Evolutionary conservation across 1,140 invertebrate species (phyloP).

Genomic region (Bombus ignitus): DNA sequence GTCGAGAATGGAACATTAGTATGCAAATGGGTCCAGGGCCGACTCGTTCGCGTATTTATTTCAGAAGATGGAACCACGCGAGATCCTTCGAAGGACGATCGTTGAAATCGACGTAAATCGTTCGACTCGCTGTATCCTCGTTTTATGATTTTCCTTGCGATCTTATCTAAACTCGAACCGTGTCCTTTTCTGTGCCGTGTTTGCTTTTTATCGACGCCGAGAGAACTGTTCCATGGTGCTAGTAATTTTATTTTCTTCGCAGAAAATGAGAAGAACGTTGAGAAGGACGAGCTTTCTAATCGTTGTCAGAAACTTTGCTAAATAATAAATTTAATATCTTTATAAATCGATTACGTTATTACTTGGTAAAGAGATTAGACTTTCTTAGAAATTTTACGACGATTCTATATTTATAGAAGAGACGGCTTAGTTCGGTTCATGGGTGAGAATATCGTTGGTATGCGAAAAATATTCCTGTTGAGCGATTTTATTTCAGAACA

Average conservation of each 20-base stretch:
- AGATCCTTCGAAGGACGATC: constrained; percentile 47
- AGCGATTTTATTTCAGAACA: not conserved
- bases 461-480: not conserved
- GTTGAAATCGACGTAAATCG: constrained; percentile 16
- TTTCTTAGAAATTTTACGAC: not conserved
- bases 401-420: not conserved
- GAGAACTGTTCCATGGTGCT: too few relatives aligned
- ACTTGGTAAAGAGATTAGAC: not conserved
- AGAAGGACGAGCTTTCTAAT: not conserved
- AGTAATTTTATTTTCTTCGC: too few relatives aligned
- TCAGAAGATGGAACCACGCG: constrained; percentile 26
- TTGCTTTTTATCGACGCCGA: not conserved
- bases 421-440: not conserved
- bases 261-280: too few relatives aligned
- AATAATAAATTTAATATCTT: not conserved
- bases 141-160: constrained; percentile 14
- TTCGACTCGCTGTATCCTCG: not conserved
- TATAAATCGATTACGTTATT: not conserved
- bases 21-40: constrained; percentile 49
- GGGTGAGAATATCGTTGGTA: not conserved
- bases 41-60: constrained; percentile 34
- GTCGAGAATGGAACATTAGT: constrained; percentile 27
- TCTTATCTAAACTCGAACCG: not conserved
- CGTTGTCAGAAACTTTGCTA: not conserved
- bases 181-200: not conserved